These are phyloP conservation scores for Mamestra configurata DNA, from an alignment of 1,140 invertebrate genomes.

Conservation along the genomic window DNA sequence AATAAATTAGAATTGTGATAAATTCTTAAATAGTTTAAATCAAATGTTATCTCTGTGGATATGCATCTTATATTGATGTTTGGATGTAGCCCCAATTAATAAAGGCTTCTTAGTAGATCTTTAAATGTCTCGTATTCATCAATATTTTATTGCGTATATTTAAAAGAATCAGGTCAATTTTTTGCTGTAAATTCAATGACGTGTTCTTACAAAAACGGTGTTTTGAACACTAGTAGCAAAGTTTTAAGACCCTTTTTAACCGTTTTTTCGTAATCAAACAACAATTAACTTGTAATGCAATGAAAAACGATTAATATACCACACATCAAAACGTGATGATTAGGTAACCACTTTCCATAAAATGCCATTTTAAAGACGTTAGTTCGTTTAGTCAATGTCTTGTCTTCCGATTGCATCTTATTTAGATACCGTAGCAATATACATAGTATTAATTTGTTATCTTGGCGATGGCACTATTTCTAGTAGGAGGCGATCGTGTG, in stretches of 20 bases:
- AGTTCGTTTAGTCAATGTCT: not conserved
- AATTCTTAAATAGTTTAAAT: conserved; percentile 46
- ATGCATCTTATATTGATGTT: conserved; percentile 25
- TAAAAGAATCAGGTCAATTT: not conserved
- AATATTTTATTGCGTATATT: not conserved
- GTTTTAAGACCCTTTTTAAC: not conserved
- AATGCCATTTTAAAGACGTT: not conserved
- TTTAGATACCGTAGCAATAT: not conserved
- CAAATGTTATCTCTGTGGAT: conserved; percentile 29
- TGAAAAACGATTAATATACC: not conserved
- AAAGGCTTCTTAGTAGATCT: conserved; percentile 24
- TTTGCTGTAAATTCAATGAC: not conserved
- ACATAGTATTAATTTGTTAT: conserved; percentile 7
- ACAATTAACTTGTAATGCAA: too few species aligned
- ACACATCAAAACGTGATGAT: not conserved
- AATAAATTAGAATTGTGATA: conserved; percentile 49
- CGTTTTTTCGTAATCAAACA: not conserved
- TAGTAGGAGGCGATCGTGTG: not conserved
- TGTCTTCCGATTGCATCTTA: conserved; percentile 22
- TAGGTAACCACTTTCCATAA: not conserved
- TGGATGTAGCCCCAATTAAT: conserved; percentile 39
- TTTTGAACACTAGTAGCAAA: not conserved
- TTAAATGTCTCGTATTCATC: conserved; percentile 12
- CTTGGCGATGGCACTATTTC: not conserved
- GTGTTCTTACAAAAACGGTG: not conserved